phyloP scores from a whole-genome alignment of 2,888 invertebrate species.

The Coelinius sp. region DNA sequence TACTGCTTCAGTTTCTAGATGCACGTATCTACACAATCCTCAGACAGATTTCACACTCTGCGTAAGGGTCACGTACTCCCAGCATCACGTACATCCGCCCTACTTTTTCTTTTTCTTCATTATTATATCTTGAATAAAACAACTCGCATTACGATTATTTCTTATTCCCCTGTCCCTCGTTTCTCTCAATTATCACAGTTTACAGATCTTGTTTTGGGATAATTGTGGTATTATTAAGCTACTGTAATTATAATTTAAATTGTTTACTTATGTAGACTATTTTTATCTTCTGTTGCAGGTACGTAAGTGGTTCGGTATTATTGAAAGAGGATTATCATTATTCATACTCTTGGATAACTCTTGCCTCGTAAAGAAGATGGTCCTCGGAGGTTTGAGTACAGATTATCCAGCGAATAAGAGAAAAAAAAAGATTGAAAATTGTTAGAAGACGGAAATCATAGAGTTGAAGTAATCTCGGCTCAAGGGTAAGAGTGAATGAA shows the following conservation, averaged over 20 bases:
- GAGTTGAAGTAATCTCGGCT: slow-evolving; percentile 19
- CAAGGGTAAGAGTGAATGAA: slow-evolving; percentile 1
- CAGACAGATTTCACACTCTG: slow-evolving; percentile 27
- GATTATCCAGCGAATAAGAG: not conserved
- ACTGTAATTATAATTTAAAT: slow-evolving; percentile 22
- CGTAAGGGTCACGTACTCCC: slow-evolving; percentile 30
- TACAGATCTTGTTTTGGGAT: slow-evolving; percentile 37
- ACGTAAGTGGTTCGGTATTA: slow-evolving; percentile 40
- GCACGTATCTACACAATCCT: slow-evolving; percentile 21
- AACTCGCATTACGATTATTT: not conserved
- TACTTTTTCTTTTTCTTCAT: not conserved
- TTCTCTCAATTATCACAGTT: slow-evolving; percentile 37
- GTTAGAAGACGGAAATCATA: slow-evolving; percentile 18
- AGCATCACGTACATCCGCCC: slow-evolving; percentile 27
- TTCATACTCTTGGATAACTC: not conserved
- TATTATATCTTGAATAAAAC: slow-evolving; percentile 14
- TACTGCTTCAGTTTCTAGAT: slow-evolving; percentile 30
- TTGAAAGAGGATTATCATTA: slow-evolving; percentile 36
- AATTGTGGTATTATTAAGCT: slow-evolving; percentile 34
- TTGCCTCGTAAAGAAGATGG: no score
- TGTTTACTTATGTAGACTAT: not conserved
- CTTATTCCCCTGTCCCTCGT: not conserved
- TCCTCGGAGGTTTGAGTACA: not conserved
- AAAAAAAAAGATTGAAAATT: not conserved
- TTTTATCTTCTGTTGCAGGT: slow-evolving; percentile 51